A percentile compares a stretch with the other conserved stretches of the same genome.
Conservation (phyloP, 2,113 vertebrate species). For the Corvus cornix region DNA sequence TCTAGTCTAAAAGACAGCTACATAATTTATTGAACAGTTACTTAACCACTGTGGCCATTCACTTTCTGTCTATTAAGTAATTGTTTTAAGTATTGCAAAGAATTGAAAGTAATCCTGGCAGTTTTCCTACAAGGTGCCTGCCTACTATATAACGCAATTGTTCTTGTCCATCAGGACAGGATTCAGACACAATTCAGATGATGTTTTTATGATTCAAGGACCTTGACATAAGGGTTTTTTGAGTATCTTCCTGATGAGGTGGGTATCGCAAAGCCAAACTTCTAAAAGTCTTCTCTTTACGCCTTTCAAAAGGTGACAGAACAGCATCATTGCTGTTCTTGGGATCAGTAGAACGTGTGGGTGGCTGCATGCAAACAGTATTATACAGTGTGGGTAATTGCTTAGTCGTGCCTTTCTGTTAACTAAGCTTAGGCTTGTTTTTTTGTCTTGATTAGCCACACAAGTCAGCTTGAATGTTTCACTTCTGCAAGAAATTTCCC, state of each 20-base stretch:
- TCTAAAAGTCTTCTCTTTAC: background rate
- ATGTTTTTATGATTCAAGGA: background rate
- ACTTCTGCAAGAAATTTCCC: background rate
- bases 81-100: background rate
- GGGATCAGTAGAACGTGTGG: background rate
- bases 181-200: background rate
- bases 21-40: background rate
- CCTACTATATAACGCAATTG: background rate
- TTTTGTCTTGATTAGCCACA: constrained; percentile 21
- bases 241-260: background rate
- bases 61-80: background rate
- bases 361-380: background rate
- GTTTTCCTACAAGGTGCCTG: background rate
- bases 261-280: background rate
- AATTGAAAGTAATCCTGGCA: background rate
- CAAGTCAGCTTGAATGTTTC: constrained; percentile 31
- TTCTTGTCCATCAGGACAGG: background rate
- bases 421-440: constrained; percentile 16
- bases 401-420: constrained; percentile 35
- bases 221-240: background rate
- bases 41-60: background rate
- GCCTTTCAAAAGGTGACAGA: background rate
- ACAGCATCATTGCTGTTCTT: background rate
- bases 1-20: background rate
- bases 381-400: constrained; percentile 14